phyloP scores from a whole-genome alignment of 2,113 vertebrate species.

The Tenrec ecaudatus region DNA sequence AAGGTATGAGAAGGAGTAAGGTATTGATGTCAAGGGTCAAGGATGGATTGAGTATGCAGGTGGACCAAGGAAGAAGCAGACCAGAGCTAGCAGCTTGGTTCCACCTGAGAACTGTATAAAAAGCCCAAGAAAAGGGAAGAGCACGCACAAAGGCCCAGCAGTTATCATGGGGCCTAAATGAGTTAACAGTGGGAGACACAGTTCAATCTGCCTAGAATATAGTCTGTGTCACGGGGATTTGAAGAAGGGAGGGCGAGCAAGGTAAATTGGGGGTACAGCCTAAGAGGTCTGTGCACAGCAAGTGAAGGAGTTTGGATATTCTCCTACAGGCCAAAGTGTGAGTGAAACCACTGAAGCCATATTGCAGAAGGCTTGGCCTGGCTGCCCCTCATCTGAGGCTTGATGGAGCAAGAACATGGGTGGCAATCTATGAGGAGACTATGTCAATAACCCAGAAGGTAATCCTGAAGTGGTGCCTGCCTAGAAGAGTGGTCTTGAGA shows the following conservation, averaged over 20 bases:
- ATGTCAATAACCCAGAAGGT: not conserved
- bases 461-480: not conserved
- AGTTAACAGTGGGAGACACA: not conserved
- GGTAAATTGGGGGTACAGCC: not conserved
- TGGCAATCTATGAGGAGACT: not conserved
- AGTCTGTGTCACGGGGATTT: not conserved
- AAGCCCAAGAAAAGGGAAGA: not conserved
- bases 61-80: not conserved
- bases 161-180: not conserved
- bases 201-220: not conserved
- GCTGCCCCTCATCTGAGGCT: not conserved
- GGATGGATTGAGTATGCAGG: not conserved
- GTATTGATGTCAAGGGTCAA: constrained; percentile 2
- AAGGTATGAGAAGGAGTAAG: constrained; percentile 21
- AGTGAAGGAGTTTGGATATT: not conserved
- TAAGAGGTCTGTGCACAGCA: not conserved
- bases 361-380: constrained; percentile 2
- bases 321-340: not conserved
- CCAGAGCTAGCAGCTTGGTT: not conserved
- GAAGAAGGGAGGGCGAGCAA: constrained; percentile 36
- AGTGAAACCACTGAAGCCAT: not conserved
- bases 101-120: not conserved
- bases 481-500: not conserved
- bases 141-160: not conserved
- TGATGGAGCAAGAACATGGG: not conserved